Conservation (phyloP, 2,888 invertebrate species). For the Nomada flava region DNA sequence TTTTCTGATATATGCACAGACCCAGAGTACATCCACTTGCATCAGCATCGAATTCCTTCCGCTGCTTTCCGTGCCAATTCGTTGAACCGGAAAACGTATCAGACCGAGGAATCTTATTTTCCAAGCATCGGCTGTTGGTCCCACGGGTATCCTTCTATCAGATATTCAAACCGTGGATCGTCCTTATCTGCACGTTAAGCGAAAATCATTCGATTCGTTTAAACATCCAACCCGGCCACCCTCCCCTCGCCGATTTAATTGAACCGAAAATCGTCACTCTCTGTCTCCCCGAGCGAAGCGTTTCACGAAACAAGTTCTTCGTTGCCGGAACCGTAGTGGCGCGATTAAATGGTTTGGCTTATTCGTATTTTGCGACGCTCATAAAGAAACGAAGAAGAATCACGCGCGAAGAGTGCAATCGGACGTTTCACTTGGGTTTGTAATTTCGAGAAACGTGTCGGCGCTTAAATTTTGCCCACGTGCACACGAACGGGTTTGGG, state of each 20-base stretch:
- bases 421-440: neutral
- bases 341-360: neutral
- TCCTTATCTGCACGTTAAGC: constrained; percentile 63
- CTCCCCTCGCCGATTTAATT: constrained; percentile 43
- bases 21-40: constrained; percentile 49
- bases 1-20: constrained; percentile 51
- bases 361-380: neutral
- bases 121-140: constrained; percentile 50
- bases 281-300: neutral
- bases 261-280: constrained; percentile 40
- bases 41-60: constrained; percentile 56
- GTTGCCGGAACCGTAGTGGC: neutral
- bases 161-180: constrained; percentile 63
- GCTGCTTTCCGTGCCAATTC: constrained; percentile 57
- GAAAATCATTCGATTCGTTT: constrained; percentile 62
- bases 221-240: constrained; percentile 25
- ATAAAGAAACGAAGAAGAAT: too few relatives aligned
- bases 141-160: constrained; percentile 56
- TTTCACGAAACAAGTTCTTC: constrained; percentile 28
- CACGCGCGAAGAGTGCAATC: neutral
- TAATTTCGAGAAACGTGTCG: neutral
- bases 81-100: constrained; percentile 60
- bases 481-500: neutral
- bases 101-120: constrained; percentile 55
- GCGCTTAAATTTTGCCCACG: neutral